Percentiles rank a stretch among this genome's conserved stretches.
phyloP scores from a whole-genome alignment of 2,888 invertebrate species.

The Embidobia sp. region DNA sequence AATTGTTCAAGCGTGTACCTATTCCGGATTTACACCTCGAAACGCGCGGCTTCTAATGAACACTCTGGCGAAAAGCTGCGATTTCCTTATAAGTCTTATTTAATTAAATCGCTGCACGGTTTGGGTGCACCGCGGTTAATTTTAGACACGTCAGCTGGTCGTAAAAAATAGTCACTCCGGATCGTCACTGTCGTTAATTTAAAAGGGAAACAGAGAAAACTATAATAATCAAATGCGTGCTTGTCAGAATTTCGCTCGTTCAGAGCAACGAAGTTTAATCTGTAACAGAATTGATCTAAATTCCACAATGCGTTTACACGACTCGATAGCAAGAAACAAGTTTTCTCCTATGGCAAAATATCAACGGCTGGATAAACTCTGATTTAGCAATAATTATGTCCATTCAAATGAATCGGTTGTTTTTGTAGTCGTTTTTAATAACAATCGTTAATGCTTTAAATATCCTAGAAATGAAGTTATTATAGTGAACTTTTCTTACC shows the following conservation, averaged over 20 bases:
- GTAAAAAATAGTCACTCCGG: too few relatives aligned
- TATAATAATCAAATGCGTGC: not conserved
- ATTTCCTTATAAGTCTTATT: constrained; percentile 16
- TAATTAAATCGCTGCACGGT: constrained; percentile 1
- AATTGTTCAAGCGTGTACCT: not conserved
- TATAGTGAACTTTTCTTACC: too few relatives aligned
- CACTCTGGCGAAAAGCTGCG: constrained; percentile 8
- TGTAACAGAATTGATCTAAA: constrained; percentile 10
- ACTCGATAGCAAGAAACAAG: constrained; percentile 1
- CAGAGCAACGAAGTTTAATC: not conserved
- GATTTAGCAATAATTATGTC: constrained; percentile 28
- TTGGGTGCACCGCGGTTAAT: too few relatives aligned
- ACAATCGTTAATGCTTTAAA: too few relatives aligned
- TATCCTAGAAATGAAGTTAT: too few relatives aligned
- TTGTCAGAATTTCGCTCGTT: not conserved
- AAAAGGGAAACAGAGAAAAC: too few relatives aligned
- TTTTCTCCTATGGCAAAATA: constrained; percentile 17
- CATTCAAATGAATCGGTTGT: constrained; percentile 9
- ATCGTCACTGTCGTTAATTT: too few relatives aligned
- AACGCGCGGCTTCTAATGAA: not conserved
- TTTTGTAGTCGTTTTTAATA: constrained; percentile 12
- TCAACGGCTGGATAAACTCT: constrained; percentile 3
- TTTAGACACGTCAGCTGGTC: too few relatives aligned
- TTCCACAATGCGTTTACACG: constrained; percentile 6
- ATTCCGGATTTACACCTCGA: constrained; percentile 13